Percentiles rank a stretch among this genome's conserved stretches.
Conservation (phyloP, 2,888 invertebrate genomes). For the Tipula unca region DNA sequence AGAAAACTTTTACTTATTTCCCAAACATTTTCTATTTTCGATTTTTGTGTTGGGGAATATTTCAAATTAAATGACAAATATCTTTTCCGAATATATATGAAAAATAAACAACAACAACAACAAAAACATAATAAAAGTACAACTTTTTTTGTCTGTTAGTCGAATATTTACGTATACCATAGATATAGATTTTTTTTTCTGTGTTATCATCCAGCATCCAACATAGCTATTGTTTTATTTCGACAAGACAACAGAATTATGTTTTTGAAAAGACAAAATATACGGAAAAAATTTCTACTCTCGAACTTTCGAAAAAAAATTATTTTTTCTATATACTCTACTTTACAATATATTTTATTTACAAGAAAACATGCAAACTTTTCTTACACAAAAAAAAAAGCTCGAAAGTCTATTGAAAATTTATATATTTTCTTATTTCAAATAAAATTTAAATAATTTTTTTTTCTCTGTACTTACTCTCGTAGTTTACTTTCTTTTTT, state of each 20-base stretch:
- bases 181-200: background rate
- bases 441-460: background rate
- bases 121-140: background rate
- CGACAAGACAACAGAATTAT: conserved; percentile 9
- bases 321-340: background rate
- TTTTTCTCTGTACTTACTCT: background rate
- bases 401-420: conserved; percentile 14
- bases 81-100: background rate
- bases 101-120: background rate
- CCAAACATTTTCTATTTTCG: background rate
- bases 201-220: background rate
- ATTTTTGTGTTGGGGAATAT: background rate
- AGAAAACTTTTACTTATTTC: background rate
- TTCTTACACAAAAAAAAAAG: background rate
- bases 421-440: background rate
- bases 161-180: background rate
- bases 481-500: background rate
- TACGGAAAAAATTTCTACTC: background rate
- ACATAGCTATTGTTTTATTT: background rate
- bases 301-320: background rate
- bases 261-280: background rate
- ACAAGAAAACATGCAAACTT: conserved; percentile 8
- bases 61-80: background rate
- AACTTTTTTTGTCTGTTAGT: background rate
- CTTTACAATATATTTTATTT: background rate